These are phyloP conservation scores for Toxotes chatareus DNA, from an alignment of 2,113 vertebrate genomes.

Conservation along the genomic window DNA sequence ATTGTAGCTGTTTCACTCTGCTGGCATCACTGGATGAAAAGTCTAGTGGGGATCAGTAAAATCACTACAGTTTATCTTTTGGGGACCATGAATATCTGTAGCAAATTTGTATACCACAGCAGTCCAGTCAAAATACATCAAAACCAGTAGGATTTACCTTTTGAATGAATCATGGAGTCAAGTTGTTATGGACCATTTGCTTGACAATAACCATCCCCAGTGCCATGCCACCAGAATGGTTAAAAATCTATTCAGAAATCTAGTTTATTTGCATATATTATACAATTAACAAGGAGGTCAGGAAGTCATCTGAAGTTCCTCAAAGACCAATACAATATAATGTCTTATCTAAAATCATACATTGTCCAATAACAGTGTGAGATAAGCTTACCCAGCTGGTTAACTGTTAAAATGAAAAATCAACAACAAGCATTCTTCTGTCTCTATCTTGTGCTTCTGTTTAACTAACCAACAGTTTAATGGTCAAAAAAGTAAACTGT, in stretches of 20 bases:
- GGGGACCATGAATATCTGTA: too few relatives aligned
- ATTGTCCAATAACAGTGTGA: not conserved
- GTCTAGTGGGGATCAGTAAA: too few relatives aligned
- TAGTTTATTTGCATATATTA: not conserved
- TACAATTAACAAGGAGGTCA: not conserved
- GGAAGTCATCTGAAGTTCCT: not conserved
- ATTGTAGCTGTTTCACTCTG: not conserved
- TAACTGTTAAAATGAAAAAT: not conserved
- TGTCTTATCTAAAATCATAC: not conserved
- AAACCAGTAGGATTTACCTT: too few relatives aligned
- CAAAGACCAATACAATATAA: not conserved
- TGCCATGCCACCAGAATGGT: not conserved
- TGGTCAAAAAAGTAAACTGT: too few relatives aligned
- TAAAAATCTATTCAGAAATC: not conserved
- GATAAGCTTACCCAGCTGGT: not conserved
- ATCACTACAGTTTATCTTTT: too few relatives aligned
- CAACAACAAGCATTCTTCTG: not conserved
- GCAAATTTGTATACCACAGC: too few relatives aligned
- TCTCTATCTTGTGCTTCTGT: not conserved
- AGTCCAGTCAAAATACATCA: too few relatives aligned
- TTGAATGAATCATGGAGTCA: too few relatives aligned
- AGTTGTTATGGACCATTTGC: not conserved
- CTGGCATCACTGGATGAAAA: too few relatives aligned
- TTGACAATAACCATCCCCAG: too few relatives aligned
- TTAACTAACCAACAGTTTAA: not conserved